phyloP scores from a whole-genome alignment of 2,888 invertebrate genomes.

The Plusia festucae region DNA sequence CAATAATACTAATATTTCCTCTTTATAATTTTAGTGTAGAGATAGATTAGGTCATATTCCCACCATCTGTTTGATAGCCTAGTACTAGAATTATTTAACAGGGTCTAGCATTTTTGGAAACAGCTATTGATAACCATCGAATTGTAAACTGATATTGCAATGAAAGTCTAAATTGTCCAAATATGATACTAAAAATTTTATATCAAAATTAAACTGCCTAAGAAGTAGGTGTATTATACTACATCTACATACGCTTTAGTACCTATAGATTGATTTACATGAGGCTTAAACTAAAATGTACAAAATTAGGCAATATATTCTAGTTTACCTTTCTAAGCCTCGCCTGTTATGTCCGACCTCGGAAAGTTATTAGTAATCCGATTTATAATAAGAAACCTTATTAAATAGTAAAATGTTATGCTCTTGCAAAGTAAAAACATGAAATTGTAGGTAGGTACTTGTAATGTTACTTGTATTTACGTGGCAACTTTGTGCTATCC shows the following conservation, averaged over 20 bases:
- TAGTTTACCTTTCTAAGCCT: conserved; percentile 8
- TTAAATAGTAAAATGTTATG: conserved; percentile 21
- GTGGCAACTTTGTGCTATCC: conserved; percentile 43
- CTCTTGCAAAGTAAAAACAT: conserved; percentile 32
- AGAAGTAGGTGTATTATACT: no score
- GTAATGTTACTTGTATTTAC: conserved; percentile 32
- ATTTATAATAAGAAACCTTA: conserved; percentile 44
- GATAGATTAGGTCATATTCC: no score
- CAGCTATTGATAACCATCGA: no score
- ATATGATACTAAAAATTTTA: conserved; percentile 55
- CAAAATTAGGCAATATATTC: conserved; percentile 17
- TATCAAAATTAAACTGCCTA: conserved; percentile 38
- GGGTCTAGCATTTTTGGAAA: no score
- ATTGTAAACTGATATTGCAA: no score
- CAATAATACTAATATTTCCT: no score
- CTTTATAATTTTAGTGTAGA: no score
- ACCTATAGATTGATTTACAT: conserved; percentile 22
- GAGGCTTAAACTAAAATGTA: conserved; percentile 4
- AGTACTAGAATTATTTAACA: no score
- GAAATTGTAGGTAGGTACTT: conserved; percentile 23
- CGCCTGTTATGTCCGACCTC: conserved; percentile 21
- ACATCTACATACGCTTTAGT: no score
- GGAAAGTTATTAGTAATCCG: conserved; percentile 38
- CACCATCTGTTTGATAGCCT: no score
- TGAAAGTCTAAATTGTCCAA: conserved; percentile 3